These are phyloP conservation scores for Chionodraco myersi DNA, from an alignment of 2,113 vertebrate genomes.

Conservation along the genomic window DNA sequence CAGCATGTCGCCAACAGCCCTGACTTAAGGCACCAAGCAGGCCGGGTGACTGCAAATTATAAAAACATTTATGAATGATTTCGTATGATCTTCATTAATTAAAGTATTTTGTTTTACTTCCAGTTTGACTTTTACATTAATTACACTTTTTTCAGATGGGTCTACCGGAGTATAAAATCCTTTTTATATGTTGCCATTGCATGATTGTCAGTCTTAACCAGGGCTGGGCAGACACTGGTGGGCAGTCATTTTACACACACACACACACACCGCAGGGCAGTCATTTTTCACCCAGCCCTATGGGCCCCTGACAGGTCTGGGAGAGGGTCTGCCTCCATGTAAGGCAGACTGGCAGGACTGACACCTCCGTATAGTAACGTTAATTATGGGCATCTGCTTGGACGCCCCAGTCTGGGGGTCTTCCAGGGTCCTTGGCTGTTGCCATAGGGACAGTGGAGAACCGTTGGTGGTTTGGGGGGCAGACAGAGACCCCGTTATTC, in stretches of 20 bases:
- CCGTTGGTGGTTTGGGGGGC: conserved; percentile 78
- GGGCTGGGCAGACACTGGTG: conserved; percentile 43
- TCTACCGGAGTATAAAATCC: not conserved
- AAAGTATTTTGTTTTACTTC: not conserved
- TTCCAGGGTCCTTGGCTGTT: conserved; percentile 80
- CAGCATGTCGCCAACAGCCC: not conserved
- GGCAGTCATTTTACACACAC: conserved; percentile 49
- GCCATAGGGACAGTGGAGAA: conserved; percentile 81
- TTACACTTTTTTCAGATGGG: not conserved
- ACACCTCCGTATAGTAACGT: conserved; percentile 78
- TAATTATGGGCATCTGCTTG: conserved; percentile 85
- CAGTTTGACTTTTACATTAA: not conserved
- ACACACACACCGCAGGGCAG: conserved; percentile 57
- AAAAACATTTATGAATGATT: not conserved
- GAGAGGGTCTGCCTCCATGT: conserved; percentile 69
- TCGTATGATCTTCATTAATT: not conserved
- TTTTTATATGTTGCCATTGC: conserved; percentile 14
- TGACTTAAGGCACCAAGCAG: not conserved
- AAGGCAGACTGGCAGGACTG: conserved; percentile 75
- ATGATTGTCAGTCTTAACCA: conserved; percentile 35
- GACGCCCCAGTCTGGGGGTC: conserved; percentile 79
- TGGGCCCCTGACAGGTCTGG: conserved; percentile 78
- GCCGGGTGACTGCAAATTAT: too few relatives aligned
- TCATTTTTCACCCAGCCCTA: conserved; percentile 77
- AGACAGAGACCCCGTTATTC: conserved; percentile 81